Evolutionary conservation across 1,140 invertebrate genomes (phyloP).

Genomic region (Heliconius himera): DNA sequence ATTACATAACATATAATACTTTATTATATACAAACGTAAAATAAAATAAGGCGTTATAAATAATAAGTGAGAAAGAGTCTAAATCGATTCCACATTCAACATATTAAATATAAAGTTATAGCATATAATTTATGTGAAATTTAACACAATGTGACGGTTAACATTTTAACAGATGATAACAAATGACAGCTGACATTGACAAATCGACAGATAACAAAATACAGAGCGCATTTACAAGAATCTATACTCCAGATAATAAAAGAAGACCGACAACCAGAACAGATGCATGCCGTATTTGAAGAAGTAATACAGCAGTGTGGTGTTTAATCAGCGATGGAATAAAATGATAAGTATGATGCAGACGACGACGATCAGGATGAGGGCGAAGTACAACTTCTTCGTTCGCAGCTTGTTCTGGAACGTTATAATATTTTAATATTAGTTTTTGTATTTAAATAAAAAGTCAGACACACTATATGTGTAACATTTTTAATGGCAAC

Average conservation of each 20-base stretch:
- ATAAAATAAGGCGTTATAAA: too few relatives aligned
- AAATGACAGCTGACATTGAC: not conserved
- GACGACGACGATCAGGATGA: slow-evolving; percentile 86
- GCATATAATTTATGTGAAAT: too few relatives aligned
- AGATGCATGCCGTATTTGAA: slow-evolving; percentile 12
- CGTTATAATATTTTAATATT: not conserved
- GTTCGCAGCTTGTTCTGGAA: slow-evolving; percentile 91
- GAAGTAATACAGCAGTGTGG: slow-evolving; percentile 3
- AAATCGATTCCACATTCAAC: too few relatives aligned
- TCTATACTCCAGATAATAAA: not conserved
- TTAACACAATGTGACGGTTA: too few relatives aligned
- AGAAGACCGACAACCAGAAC: not conserved
- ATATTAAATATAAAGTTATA: too few relatives aligned
- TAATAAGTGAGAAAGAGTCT: too few relatives aligned
- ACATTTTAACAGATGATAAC: not conserved
- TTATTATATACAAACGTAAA: too few relatives aligned
- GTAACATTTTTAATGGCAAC: too few relatives aligned
- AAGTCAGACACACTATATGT: too few relatives aligned
- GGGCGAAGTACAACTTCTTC: slow-evolving; percentile 90
- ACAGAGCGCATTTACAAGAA: not conserved
- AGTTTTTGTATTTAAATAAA: too few relatives aligned
- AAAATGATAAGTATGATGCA: slow-evolving; percentile 88
- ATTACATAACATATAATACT: not conserved
- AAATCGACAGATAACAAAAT: not conserved
- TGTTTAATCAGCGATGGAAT: slow-evolving; percentile 60